Evolutionary conservation across 2,888 invertebrate genomes (phyloP).

Genomic region (Leucoma salicis): DNA sequence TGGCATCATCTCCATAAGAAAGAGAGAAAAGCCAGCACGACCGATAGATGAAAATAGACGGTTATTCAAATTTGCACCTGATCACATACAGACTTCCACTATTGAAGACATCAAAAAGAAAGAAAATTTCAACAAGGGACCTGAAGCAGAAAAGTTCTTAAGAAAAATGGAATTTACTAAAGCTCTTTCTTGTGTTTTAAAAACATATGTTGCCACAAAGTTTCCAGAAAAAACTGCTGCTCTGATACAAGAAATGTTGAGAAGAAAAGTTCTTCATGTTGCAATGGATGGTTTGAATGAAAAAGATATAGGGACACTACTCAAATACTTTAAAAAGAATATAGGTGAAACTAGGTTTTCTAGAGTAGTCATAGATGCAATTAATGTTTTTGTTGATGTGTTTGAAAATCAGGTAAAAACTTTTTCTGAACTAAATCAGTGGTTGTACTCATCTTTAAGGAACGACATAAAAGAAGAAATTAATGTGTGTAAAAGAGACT

Average conservation of each 20-base stretch:
- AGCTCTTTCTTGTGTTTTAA: constrained; percentile 88
- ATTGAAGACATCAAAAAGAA: constrained; percentile 80
- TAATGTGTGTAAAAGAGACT: constrained; percentile 83
- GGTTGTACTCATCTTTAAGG: constrained; percentile 83
- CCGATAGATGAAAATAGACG: constrained; percentile 57
- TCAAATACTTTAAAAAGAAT: constrained; percentile 89
- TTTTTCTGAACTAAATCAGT: constrained; percentile 83
- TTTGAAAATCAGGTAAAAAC: constrained; percentile 85
- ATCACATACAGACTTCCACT: constrained; percentile 54
- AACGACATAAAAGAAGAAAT: constrained; percentile 86
- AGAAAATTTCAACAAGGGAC: constrained; percentile 57
- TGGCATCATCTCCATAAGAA: constrained; percentile 93
- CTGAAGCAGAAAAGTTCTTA: constrained; percentile 86
- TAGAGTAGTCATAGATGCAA: constrained; percentile 87
- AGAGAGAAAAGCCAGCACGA: constrained; percentile 84
- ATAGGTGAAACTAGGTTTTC: constrained; percentile 89
- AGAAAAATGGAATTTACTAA: constrained; percentile 91
- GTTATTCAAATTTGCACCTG: constrained; percentile 78
- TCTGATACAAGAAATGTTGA: constrained; percentile 92
- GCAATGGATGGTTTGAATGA: constrained; percentile 89
- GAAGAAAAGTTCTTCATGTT: constrained; percentile 88
- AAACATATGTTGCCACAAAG: constrained; percentile 81
- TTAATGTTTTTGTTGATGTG: constrained; percentile 88
- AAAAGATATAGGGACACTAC: constrained; percentile 83
- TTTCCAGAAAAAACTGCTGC: constrained; percentile 90